Conservation (phyloP, 2,113 vertebrate genomes). For the Edolisoma coerulescens region DNA sequence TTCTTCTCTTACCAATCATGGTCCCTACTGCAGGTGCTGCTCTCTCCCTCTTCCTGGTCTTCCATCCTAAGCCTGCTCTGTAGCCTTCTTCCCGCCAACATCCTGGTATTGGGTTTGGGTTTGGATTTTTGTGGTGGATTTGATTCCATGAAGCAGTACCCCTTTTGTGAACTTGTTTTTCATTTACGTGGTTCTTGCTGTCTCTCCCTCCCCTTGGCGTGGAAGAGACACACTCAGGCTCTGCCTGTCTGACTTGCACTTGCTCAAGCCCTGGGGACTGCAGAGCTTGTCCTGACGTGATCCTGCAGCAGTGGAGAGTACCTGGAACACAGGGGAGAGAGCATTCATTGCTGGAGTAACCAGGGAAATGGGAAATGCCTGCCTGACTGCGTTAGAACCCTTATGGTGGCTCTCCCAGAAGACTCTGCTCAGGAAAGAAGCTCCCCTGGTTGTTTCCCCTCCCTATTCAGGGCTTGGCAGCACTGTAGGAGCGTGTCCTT, state of each 20-base stretch:
- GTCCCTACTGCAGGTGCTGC: not conserved
- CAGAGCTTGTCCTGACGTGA: not conserved
- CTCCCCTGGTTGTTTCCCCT: not conserved
- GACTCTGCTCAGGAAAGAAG: not conserved
- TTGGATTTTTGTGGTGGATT: not conserved
- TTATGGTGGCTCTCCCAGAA: not conserved
- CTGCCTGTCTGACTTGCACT: not conserved
- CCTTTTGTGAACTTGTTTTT: not conserved
- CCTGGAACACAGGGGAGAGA: not conserved
- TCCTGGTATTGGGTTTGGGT: not conserved
- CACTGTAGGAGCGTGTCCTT: not conserved
- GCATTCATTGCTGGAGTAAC: not conserved
- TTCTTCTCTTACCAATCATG: not conserved
- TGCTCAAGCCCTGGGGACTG: not conserved
- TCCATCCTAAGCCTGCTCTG: not conserved
- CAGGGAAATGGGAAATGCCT: not conserved
- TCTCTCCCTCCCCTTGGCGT: not conserved
- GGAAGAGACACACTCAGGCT: not conserved
- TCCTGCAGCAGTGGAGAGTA: not conserved
- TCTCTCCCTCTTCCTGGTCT: not conserved
- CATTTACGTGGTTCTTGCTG: not conserved
- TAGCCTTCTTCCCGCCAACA: not conserved
- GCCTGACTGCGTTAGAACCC: not conserved
- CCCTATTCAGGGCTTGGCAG: not conserved
- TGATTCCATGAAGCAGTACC: not conserved